Evolutionary conservation across 2,888 invertebrate species (phyloP).

Genomic region (Peribatodes rhomboidaria): DNA sequence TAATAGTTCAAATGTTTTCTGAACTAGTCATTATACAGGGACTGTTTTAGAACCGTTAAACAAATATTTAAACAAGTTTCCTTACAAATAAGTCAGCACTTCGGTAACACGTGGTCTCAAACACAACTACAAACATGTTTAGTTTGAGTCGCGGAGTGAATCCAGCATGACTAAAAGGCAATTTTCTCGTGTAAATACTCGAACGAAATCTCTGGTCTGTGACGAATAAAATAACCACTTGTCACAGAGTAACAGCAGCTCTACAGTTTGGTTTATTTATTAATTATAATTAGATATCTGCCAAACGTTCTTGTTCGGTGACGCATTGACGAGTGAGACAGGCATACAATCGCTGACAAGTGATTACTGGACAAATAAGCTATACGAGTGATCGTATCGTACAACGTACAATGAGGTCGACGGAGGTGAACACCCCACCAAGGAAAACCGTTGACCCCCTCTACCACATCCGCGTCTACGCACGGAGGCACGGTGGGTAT

Average conservation of each 20-base stretch:
- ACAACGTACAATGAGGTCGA: conserved; percentile 73
- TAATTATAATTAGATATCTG: conserved; percentile 12
- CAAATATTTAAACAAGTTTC: conserved; percentile 12
- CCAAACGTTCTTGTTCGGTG: conserved; percentile 31
- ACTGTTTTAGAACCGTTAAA: background rate
- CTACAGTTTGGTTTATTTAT: no score
- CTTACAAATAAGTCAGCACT: conserved; percentile 7
- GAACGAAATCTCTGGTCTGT: conserved; percentile 59
- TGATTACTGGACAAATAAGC: conserved; percentile 45
- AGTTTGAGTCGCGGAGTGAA: conserved; percentile 48
- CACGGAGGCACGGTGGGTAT: conserved; percentile 40
- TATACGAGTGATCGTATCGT: conserved; percentile 55
- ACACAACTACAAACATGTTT: conserved; percentile 29
- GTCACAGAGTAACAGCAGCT: conserved; percentile 20
- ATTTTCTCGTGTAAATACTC: conserved; percentile 70
- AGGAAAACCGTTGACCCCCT: conserved; percentile 84
- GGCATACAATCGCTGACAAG: conserved; percentile 39
- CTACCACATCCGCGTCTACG: conserved; percentile 70
- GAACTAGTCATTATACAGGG: background rate
- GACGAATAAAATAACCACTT: conserved; percentile 47
- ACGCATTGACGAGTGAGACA: conserved; percentile 19
- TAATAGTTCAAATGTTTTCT: background rate
- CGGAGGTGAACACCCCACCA: conserved; percentile 82
- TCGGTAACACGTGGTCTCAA: conserved; percentile 18
- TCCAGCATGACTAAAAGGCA: conserved; percentile 60